Evolutionary conservation across 1,140 invertebrate species (phyloP).

Genomic region (Leptinotarsa texana): DNA sequence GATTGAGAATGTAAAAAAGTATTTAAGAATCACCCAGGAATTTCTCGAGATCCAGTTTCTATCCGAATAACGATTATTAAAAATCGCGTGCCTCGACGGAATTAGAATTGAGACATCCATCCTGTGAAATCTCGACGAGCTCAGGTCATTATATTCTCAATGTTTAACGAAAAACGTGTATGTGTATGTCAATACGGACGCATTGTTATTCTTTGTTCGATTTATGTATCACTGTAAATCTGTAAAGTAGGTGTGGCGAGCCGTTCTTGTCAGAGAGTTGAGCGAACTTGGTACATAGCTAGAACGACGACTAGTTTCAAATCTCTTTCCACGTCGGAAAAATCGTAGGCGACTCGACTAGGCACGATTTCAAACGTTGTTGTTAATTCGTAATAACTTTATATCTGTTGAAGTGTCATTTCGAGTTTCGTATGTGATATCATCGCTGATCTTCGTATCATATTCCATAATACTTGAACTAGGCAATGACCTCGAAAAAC

Average conservation of each 20-base stretch:
- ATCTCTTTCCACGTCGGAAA: neutral
- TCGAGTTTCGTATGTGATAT: too few relatives aligned
- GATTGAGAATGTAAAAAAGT: too few relatives aligned
- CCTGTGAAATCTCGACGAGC: neutral
- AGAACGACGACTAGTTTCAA: neutral
- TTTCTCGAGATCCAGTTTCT: neutral
- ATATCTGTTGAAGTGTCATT: neutral
- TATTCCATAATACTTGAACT: too few relatives aligned
- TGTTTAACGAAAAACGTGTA: constrained; percentile 6
- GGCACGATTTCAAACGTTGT: constrained; percentile 7
- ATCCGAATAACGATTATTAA: constrained; percentile 7
- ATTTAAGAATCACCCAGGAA: neutral
- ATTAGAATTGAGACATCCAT: constrained; percentile 5
- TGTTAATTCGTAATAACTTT: neutral
- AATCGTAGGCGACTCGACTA: constrained; percentile 2
- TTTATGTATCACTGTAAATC: constrained; percentile 19
- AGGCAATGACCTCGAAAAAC: too few relatives aligned
- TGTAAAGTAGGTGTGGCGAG: constrained; percentile 13
- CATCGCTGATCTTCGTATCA: too few relatives aligned
- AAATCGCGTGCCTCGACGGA: constrained; percentile 2
- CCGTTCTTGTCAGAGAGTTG: constrained; percentile 12
- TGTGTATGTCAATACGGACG: neutral
- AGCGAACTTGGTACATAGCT: constrained; percentile 11
- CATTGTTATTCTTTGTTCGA: constrained; percentile 15
- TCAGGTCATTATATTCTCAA: neutral